A percentile compares a stretch with the other conserved stretches of the same genome.
Evolutionary conservation across 2,797 vertebrate genomes (phyloP).

Genomic region (Falco biarmicus): DNA sequence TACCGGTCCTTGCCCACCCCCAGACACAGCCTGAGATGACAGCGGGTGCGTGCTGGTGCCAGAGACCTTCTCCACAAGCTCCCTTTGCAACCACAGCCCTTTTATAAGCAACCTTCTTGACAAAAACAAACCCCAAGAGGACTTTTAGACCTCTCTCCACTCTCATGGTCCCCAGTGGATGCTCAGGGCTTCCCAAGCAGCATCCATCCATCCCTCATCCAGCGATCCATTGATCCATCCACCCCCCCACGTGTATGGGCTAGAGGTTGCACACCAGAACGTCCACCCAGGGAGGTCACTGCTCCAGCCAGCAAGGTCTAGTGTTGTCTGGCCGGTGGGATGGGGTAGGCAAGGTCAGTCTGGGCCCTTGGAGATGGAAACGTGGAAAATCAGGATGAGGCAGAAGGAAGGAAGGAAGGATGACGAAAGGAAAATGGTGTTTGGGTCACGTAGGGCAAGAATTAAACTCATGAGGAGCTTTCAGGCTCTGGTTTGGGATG

Average conservation of each 20-base stretch:
- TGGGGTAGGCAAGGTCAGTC: background rate
- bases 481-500: background rate
- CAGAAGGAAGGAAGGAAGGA: background rate
- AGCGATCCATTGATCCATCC: background rate
- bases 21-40: rapidly evolving
- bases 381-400: background rate
- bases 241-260: background rate
- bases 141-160: background rate
- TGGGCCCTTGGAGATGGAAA: background rate
- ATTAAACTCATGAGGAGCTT: background rate
- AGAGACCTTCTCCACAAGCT: background rate
- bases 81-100: background rate
- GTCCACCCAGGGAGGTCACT: background rate
- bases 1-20: rapidly evolving
- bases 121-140: background rate
- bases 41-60: rapidly evolving
- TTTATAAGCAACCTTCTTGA: background rate
- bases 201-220: background rate
- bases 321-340: background rate
- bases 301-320: background rate
- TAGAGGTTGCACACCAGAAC: background rate
- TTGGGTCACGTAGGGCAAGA: background rate
- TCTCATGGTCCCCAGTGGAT: rapidly evolving
- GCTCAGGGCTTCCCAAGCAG: background rate
- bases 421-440: rapidly evolving